Percentiles rank a stretch among this genome's conserved stretches.
phyloP scores from a whole-genome alignment of 2,113 vertebrate species.

The Sisor rabdophorus region DNA sequence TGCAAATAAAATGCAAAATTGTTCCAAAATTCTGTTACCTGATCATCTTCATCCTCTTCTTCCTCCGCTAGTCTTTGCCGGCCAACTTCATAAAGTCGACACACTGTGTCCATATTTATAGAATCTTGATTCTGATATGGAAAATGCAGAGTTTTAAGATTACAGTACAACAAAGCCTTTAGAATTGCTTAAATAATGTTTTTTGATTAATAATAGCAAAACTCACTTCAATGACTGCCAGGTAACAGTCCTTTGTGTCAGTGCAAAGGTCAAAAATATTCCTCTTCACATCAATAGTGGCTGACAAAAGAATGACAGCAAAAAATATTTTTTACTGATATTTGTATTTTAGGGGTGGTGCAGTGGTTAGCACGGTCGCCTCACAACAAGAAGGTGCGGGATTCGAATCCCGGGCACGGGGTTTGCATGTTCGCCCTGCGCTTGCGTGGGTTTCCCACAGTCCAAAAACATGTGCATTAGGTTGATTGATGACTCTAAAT shows the following conservation, averaged over 20 bases:
- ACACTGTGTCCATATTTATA: slow-evolving; percentile 97
- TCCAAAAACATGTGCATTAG: too few relatives aligned
- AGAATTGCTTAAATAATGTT: neutral
- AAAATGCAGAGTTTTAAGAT: slow-evolving; percentile 9
- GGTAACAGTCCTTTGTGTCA: slow-evolving; percentile 98
- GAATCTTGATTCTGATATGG: slow-evolving; percentile 89
- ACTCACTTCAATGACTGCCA: slow-evolving; percentile 95
- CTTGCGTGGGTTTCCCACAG: too few relatives aligned
- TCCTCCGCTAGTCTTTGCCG: slow-evolving; percentile 95
- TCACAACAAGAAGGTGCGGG: too few relatives aligned
- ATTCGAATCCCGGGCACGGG: too few relatives aligned
- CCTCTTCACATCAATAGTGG: slow-evolving; percentile 95
- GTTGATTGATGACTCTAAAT: too few relatives aligned
- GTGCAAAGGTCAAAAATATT: slow-evolving; percentile 99
- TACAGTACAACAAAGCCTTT: neutral
- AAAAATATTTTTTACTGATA: neutral
- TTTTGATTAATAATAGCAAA: neutral
- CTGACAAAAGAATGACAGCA: slow-evolving; percentile 60
- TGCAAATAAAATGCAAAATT: too few relatives aligned
- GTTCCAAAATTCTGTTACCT: slow-evolving; percentile 5
- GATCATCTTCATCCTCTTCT: slow-evolving; percentile 93
- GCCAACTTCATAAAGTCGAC: slow-evolving; percentile 94
- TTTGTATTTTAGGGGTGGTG: too few relatives aligned
- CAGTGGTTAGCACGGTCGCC: too few relatives aligned
- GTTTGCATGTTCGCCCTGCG: too few relatives aligned